Evolutionary conservation across 2,113 vertebrate species (phyloP).

Genomic region (Myrmecophaga tridactyla): DNA sequence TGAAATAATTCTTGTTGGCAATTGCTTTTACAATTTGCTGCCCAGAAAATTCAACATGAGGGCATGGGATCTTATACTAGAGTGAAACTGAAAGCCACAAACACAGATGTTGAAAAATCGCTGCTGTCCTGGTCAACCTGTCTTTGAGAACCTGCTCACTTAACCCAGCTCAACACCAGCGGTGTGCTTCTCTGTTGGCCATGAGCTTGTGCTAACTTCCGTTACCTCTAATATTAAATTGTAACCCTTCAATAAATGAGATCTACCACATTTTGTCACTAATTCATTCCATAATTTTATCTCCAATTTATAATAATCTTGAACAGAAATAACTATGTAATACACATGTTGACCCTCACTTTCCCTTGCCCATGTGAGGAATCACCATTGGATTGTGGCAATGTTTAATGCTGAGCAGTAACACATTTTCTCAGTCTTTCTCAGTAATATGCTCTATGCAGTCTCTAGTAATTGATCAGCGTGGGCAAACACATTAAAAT

Average conservation of each 20-base stretch:
- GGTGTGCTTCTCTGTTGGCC: rapidly evolving
- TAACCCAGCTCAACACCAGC: no score
- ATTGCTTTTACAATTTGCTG: conserved; percentile 67
- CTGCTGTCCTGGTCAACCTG: background rate
- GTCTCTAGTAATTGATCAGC: no score
- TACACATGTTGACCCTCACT: background rate
- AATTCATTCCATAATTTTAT: background rate
- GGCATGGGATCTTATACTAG: background rate
- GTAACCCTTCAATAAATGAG: background rate
- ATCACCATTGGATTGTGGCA: background rate
- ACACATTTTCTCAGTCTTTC: background rate
- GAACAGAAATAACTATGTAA: rapidly evolving
- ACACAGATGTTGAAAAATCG: background rate
- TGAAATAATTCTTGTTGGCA: conserved; percentile 72
- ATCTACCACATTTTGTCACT: background rate
- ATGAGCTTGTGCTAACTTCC: background rate
- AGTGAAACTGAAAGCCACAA: conserved; percentile 43
- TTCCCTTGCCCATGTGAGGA: no score
- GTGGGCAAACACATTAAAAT: background rate
- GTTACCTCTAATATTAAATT: background rate
- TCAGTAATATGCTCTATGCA: background rate
- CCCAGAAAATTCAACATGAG: conserved; percentile 59
- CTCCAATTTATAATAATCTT: background rate
- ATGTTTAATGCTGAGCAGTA: background rate
- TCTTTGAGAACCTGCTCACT: background rate